Percentiles rank a stretch among this genome's conserved stretches.
Evolutionary conservation across 2,113 vertebrate species (phyloP).

Genomic region (Tetraodon nigroviridis): DNA sequence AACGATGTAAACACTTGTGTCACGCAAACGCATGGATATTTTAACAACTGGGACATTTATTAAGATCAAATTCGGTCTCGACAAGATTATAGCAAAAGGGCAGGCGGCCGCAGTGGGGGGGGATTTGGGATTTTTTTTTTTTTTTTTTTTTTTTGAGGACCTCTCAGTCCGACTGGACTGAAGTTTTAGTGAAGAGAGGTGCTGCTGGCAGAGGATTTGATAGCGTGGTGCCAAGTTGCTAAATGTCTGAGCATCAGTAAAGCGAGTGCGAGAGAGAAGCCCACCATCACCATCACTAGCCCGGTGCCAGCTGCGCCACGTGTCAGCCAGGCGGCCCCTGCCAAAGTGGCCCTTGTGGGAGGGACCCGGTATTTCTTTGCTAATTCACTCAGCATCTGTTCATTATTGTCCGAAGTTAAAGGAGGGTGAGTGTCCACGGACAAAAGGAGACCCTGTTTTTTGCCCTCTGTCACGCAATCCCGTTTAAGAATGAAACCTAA

Average conservation of each 20-base stretch:
- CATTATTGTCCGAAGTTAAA: conserved; percentile 74
- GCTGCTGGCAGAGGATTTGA: conserved; percentile 58
- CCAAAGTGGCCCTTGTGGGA: conserved; percentile 79
- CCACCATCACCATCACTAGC: conserved; percentile 54
- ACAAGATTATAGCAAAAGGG: too few species aligned
- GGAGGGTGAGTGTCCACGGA: conserved; percentile 47
- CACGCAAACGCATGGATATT: too few species aligned
- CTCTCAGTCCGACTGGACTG: conserved; percentile 14
- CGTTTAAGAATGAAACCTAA: too few species aligned
- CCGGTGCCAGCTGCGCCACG: conserved; percentile 75
- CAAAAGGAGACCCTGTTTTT: conserved; percentile 6
- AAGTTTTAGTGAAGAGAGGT: conserved; percentile 23
- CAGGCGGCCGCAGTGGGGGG: too few species aligned
- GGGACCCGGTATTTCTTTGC: conserved; percentile 79
- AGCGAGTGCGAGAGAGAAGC: conserved; percentile 62
- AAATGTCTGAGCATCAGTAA: conserved; percentile 78
- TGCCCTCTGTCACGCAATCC: conserved; percentile 21
- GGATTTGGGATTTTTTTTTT: conserved; percentile 3
- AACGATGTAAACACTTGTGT: too few species aligned
- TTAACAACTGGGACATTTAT: too few species aligned
- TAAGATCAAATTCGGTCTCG: not conserved
- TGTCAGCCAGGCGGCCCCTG: conserved; percentile 73
- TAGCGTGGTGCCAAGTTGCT: conserved; percentile 72
- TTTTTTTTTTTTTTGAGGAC: conserved; percentile 20
- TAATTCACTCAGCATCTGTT: conserved; percentile 84